Evolutionary conservation across 2,113 vertebrate genomes (phyloP), one percentile per base, ranked within the genome.

Genomic region (Rhynchopsitta pachyrhyncha): DNA sequence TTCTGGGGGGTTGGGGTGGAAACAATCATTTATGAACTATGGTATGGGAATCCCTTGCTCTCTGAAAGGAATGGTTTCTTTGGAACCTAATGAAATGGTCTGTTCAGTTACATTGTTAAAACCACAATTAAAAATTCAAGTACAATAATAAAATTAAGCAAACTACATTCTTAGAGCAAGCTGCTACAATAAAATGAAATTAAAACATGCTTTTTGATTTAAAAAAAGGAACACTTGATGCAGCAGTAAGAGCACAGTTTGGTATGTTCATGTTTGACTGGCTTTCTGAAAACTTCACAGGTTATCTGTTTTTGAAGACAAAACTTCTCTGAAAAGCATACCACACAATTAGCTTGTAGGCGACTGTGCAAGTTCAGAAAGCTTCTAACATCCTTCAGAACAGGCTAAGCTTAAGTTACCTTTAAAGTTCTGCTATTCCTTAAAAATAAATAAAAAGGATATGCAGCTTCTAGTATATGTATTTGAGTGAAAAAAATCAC

Each of bases 161-260:
- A 98, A 96, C 97, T 98, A 97, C 96, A 98, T 96, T 98, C 95
- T 97, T 97, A 98, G 69, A 96, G 89, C 95, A 98, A 98, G 97
- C 96, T 97, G 97, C 97, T 97, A 95, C 97, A 97, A 98, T 97
- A 97, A 96, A 95, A 98, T 98, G 95, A 97, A 98, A 98, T 96
- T 94, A 97, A 97, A 97, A 97, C 97, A 97, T 97, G 97, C 97
- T 96, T 97, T 95, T 77, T 95, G 90, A 97, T 97, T 97, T 96
- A 95, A 97, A 97, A 90, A 98, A 99, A 99, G 98, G 98, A 99
- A 98, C 98, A 99, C 98, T 98, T 98, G 91, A 98, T 93, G 92
- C 97, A 98, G 97, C 97, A 97, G 96, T 99, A 99, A 99, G 98
- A 99, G 99, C 99, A 99, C 99, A 98, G 98, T 98, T 98, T 98